These are phyloP conservation scores for Lontra canadensis DNA, from an alignment of 2,113 vertebrate genomes.

Conservation along the genomic window DNA sequence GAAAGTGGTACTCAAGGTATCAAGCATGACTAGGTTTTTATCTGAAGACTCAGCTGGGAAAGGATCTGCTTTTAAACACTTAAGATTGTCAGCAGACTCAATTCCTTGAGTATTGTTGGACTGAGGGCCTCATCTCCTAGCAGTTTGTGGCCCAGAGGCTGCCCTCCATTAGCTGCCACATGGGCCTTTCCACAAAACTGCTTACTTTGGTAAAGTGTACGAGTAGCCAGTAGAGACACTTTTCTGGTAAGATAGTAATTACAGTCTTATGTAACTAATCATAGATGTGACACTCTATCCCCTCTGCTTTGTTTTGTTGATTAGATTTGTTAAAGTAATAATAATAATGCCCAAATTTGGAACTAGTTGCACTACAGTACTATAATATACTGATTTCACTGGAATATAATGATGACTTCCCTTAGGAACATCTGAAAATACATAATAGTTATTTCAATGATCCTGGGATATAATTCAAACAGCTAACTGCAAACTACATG, in stretches of 20 bases:
- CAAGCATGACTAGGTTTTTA: not conserved
- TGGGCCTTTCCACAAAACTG: not conserved
- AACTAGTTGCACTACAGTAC: not conserved
- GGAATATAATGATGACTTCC: not conserved
- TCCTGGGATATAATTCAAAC: not conserved
- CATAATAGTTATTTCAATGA: not conserved
- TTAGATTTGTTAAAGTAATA: not conserved
- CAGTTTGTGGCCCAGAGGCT: not conserved
- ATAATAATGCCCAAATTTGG: not conserved
- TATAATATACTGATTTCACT: not conserved
- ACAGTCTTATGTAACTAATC: not conserved
- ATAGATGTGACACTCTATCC: no score
- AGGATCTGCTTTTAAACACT: not conserved
- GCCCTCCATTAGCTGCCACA: not conserved
- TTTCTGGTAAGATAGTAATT: not conserved
- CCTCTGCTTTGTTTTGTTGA: not conserved
- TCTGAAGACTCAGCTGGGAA: not conserved
- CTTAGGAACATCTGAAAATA: not conserved
- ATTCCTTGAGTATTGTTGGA: not conserved
- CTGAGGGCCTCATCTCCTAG: not conserved
- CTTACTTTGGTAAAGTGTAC: not conserved
- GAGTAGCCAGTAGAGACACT: not conserved
- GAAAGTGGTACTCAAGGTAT: not conserved
- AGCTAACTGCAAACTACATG: not conserved
- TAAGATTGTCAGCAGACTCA: not conserved